These are phyloP conservation scores for Pandion haliaetus DNA, from an alignment of 2,113 vertebrate species.

Conservation along the genomic window DNA sequence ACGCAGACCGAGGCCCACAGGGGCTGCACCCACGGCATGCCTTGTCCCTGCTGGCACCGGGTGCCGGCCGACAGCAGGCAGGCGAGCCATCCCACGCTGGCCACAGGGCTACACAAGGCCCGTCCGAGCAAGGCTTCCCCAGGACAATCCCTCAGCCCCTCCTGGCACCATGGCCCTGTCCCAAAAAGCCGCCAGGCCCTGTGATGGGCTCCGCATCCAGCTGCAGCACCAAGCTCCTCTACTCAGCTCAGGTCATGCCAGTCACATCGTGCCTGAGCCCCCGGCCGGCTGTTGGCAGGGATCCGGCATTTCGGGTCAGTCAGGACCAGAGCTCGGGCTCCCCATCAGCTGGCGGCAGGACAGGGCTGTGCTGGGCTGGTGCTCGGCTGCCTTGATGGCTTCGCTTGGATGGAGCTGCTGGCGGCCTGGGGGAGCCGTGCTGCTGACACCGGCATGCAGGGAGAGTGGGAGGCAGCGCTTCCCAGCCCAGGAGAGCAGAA, in stretches of 20 bases:
- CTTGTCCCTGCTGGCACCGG: accelerated
- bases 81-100: not conserved
- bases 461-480: too few relatives aligned
- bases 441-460: accelerated
- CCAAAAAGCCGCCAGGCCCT: not conserved
- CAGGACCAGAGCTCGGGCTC: not conserved
- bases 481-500: not conserved
- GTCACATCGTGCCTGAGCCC: not conserved
- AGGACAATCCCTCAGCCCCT: not conserved
- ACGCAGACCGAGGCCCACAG: accelerated
- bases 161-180: too few relatives aligned
- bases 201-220: not conserved
- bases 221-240: not conserved
- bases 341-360: not conserved
- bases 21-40: not conserved
- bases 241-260: not conserved
- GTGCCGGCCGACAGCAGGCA: not conserved
- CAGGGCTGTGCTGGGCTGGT: not conserved
- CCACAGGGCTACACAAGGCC: not conserved
- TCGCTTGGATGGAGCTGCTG: not conserved
- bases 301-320: not conserved
- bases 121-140: not conserved
- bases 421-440: not conserved
- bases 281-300: not conserved
- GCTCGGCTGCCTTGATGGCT: not conserved